Base-by-base conservation (phyloP, 92 coral and sea anemone genomes). In the Porites divaricata region DNA sequence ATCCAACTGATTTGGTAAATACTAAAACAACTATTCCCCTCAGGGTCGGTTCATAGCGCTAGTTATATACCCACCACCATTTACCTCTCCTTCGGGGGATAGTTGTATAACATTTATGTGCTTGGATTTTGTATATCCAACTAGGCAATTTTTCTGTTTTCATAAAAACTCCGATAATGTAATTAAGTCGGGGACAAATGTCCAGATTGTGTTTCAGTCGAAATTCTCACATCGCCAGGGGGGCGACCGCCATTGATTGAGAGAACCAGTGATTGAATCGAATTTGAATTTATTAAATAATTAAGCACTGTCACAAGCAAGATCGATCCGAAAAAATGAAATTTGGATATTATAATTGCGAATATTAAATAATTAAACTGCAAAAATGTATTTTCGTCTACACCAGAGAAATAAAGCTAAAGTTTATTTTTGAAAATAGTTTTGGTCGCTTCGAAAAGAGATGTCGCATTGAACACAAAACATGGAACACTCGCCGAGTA, bases 281-380 rank as follows among this genome's bases (percentile, higher is more conserved):
- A 82, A 72, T 71, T 82, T 72, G 79, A 72, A 82, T 82, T 72
- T 72, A 58, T 82, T 82, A 61, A 72, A 82, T 82, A 72, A 82
- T 82, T 72, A 82, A 82, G 72, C 21, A 82, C 86, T 72, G 72
- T 82, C 72, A 17, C 79, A 25, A 71, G 51, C 72, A 58, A 17
- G 71, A 22, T 35, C 45, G 45, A 35, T 35, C 68, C 57, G 26
- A 69, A 45, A 72, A 11, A 9, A 11, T 54, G 72, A 72, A 63
- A 82, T 82, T 72, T 41, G 3, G 28, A 22, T 20, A 72, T 62
- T 82, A 35, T 35, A 82, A 82, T 72, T 82, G 72, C 53, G 50
- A 82, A 57, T 45, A 25, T 72, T 81, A 62, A 72, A 82, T 82
- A 71, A 82, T 82, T 82, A 22, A 72, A 72, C 71, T 72, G 12